These are phyloP conservation scores for Xiphophorus maculatus DNA, from an alignment of 2,113 vertebrate genomes.

Conservation along the genomic window DNA sequence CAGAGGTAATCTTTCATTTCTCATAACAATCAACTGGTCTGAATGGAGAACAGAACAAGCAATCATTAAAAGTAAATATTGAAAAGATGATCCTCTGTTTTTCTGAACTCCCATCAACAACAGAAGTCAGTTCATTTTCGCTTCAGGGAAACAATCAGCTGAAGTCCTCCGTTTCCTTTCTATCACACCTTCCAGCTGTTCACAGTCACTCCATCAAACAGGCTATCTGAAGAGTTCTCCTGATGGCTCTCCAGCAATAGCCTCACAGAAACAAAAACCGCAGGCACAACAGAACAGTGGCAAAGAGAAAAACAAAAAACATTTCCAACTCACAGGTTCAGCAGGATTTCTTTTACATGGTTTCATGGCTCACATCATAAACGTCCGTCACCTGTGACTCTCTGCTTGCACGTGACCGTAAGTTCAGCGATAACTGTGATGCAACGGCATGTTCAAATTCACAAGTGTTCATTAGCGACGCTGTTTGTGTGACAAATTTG, in stretches of 20 bases:
- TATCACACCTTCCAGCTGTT: conserved; percentile 54
- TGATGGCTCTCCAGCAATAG: conserved; percentile 54
- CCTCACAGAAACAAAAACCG: conserved; percentile 37
- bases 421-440: neutral
- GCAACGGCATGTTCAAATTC: neutral
- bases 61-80: neutral
- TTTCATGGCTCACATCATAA: conserved; percentile 19
- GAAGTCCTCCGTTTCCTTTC: conserved; percentile 31
- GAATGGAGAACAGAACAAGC: too few relatives aligned
- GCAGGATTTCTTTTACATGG: conserved; percentile 57
- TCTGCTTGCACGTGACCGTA: conserved; percentile 11
- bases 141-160: conserved; percentile 19
- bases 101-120: conserved; percentile 1
- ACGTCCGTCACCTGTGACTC: conserved; percentile 47
- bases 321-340: neutral
- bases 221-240: conserved; percentile 21
- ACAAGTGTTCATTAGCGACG: neutral
- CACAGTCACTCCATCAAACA: conserved; percentile 45
- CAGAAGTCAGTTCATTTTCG: conserved; percentile 21
- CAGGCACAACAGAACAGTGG: conserved; percentile 49
- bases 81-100: neutral
- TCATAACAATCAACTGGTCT: too few relatives aligned
- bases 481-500: neutral
- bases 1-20: too few relatives aligned
- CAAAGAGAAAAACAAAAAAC: conserved; percentile 26